Evolutionary conservation across 2,113 vertebrate genomes (phyloP).

Genomic region (Gadus chalcogrammus): DNA sequence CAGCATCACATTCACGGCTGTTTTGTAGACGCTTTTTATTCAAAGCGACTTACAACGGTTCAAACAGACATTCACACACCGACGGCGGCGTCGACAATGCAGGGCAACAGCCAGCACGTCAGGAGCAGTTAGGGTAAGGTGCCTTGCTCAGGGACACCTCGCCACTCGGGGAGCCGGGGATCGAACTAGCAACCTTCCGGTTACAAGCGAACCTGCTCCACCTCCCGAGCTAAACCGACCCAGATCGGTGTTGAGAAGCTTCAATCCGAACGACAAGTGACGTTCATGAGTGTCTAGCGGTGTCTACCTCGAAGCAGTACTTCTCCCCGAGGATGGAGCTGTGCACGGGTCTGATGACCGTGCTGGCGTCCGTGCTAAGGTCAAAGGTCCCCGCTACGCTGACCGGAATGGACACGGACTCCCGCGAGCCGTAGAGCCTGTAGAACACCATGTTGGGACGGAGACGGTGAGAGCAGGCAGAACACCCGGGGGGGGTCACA

Average conservation of each 20-base stretch:
- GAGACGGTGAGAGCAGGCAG: neutral
- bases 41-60: neutral
- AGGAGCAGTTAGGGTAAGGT: too few species aligned
- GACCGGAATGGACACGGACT: conserved; percentile 76
- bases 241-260: neutral
- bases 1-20: neutral
- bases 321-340: conserved; percentile 87
- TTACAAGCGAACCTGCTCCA: too few species aligned
- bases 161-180: too few species aligned
- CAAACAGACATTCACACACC: too few species aligned
- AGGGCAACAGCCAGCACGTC: too few species aligned
- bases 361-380: conserved; percentile 76
- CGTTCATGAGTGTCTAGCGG: neutral
- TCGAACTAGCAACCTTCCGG: too few species aligned
- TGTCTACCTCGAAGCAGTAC: conserved; percentile 88
- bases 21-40: neutral
- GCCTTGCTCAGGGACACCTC: too few species aligned
- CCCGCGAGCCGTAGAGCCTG: conserved; percentile 73
- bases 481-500: neutral
- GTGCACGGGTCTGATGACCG: conserved; percentile 83
- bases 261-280: neutral
- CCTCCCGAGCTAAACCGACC: too few species aligned
- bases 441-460: neutral
- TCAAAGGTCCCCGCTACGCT: conserved; percentile 73
- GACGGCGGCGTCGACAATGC: too few species aligned